phyloP scores from a whole-genome alignment of 2,113 vertebrate species.

The Marmota monax region DNA sequence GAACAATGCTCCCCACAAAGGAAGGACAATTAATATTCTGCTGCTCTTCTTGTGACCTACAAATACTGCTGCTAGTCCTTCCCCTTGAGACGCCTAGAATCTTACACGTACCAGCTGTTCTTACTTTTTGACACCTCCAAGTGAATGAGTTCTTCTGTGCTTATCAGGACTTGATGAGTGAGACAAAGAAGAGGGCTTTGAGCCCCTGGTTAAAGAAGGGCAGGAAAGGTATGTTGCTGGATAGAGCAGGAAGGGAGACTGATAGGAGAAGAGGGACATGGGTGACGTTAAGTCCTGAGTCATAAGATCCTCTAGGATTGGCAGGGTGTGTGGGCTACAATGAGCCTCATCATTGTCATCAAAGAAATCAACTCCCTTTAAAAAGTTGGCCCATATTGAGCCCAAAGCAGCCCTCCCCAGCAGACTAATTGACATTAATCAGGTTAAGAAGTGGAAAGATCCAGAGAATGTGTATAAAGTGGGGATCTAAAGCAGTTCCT shows the following conservation, averaged over 20 bases:
- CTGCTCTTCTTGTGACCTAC: background rate
- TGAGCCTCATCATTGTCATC: background rate
- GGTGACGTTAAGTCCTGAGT: background rate
- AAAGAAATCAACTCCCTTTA: background rate
- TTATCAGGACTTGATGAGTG: background rate
- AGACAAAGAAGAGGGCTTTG: background rate
- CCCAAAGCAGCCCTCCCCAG: background rate
- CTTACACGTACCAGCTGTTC: background rate
- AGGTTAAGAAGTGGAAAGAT: background rate
- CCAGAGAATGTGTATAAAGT: background rate
- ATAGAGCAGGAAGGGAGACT: background rate
- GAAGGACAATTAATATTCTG: background rate
- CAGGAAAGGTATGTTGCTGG: background rate
- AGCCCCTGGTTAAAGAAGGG: background rate
- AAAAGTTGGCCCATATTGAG: background rate
- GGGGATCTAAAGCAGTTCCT: background rate
- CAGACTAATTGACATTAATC: background rate
- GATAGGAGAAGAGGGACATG: background rate
- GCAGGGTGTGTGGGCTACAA: background rate
- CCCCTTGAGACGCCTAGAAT: background rate
- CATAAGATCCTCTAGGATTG: background rate
- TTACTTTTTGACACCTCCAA: constrained; percentile 39
- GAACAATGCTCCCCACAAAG: background rate
- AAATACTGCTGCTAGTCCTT: background rate
- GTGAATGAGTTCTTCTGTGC: background rate